Percentiles rank a stretch among this genome's conserved stretches.
Conservation (phyloP, 2,797 vertebrate genomes). For the Meriones psammophilus region DNA sequence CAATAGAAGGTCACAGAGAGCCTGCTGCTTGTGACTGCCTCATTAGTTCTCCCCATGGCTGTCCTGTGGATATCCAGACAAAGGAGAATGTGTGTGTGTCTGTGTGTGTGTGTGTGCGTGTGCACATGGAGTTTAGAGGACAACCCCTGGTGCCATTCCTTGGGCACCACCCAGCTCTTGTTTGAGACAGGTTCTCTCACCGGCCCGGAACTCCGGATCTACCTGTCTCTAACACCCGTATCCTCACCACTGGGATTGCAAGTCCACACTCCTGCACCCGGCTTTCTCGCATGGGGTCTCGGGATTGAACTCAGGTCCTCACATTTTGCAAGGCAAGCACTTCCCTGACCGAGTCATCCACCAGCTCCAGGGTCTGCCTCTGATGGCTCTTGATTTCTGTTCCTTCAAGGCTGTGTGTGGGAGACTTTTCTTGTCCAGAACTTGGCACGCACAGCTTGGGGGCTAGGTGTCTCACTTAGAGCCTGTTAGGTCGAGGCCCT, state of each 20-base stretch:
- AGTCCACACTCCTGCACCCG: too few species aligned
- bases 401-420: neutral
- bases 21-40: neutral
- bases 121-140: neutral
- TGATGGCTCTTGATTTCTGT: slow-evolving; percentile 61
- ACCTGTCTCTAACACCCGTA: neutral
- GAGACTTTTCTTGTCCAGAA: slow-evolving; percentile 20
- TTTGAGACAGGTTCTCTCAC: neutral
- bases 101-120: neutral
- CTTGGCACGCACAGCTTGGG: accelerated
- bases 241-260: neutral
- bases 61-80: neutral
- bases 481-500: neutral
- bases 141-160: neutral
- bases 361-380: slow-evolving; percentile 44
- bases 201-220: neutral
- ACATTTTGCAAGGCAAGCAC: neutral
- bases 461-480: neutral
- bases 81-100: neutral
- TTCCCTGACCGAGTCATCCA: neutral
- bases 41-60: neutral
- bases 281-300: neutral
- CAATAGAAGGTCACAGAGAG: neutral
- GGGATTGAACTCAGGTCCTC: neutral
- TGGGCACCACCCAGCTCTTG: neutral